Evolutionary conservation across 2,113 vertebrate genomes (phyloP), one percentile per base, ranked within the genome.

Genomic region (Tachuris rubrigastra): DNA sequence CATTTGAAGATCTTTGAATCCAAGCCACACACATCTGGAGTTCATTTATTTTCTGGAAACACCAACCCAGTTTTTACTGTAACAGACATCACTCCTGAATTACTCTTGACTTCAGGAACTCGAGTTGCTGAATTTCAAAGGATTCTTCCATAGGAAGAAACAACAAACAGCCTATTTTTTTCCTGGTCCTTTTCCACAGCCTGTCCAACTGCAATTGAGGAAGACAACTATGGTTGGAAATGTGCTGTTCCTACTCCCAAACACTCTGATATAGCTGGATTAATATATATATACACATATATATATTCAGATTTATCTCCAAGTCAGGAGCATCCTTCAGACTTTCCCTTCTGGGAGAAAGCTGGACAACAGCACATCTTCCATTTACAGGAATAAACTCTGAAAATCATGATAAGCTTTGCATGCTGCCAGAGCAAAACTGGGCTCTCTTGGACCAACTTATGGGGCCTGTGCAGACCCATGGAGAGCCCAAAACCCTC

Each of bases 401-500:
- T 22, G 59, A 53, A 31, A 12, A 10, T 4, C 6, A 35, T 14
- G 14, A 50, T 62, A 33, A 73, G 53, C 21, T 76, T 65, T 44
- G 62, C 35, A 3, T 3, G 9, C 41, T 33, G 24, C 31, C 92
- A 66, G 18, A 66, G 42, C 10, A 44, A 56, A 66, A 7, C 18
- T 44, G 55, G 72, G 55, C 9, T 65, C 39, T 14, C 30, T 60
- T 30, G 44, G 55, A 63, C 9, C 47, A 59, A 49, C n/a, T 37
- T 4, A 0, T 0, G 0, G 16, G 16, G 27, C 9, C 49, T 6
- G 14, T 3, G 12, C 6, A n/a, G 21, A 22, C 13, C 53, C 33
- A 4, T 0, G 5, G 67, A 22, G 68, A 71, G 24, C 41, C 68
- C 25, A 1, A 59, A 41, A 52, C 14, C 10, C 15, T 44, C 33